A percentile compares a stretch with the other conserved stretches of the same genome.
Conservation (phyloP, 1,140 invertebrate genomes). For the Drosophila fuyamai region DNA sequence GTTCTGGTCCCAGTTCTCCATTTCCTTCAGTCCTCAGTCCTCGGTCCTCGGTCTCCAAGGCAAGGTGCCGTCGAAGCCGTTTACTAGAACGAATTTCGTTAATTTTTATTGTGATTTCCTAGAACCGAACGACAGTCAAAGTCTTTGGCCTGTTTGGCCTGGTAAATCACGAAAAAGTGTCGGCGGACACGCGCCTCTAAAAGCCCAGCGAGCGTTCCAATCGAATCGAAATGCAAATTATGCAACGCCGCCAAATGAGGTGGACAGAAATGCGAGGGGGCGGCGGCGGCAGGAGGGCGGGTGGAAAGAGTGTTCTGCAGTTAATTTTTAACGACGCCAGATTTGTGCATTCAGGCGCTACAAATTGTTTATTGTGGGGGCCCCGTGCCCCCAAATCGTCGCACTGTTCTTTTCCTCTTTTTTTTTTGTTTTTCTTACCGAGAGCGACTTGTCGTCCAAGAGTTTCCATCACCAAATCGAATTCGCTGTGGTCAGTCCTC, state of each 20-base stretch:
- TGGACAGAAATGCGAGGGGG: not conserved
- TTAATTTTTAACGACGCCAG: conserved; percentile 80
- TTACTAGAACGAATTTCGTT: conserved; percentile 82
- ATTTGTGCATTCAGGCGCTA: conserved; percentile 82
- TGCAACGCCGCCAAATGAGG: conserved; percentile 62
- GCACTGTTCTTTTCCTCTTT: conserved; percentile 9
- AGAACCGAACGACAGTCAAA: conserved; percentile 60
- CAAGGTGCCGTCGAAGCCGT: conserved; percentile 43
- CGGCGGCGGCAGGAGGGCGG: too few relatives aligned
- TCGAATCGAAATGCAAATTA: conserved; percentile 84
- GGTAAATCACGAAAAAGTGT: conserved; percentile 83
- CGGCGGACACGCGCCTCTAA: conserved; percentile 82
- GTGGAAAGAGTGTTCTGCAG: conserved; percentile 33
- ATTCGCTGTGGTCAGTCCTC: conserved; percentile 71
- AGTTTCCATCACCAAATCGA: conserved; percentile 68
- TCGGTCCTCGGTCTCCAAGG: conserved; percentile 4
- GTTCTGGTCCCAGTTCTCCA: conserved; percentile 1
- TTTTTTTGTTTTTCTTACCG: not conserved
- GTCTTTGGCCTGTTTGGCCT: conserved; percentile 42
- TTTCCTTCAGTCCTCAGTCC: not conserved
- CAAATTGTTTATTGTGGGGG: conserved; percentile 79
- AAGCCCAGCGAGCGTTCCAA: conserved; percentile 57
- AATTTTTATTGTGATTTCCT: conserved; percentile 84
- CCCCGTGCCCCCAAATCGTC: conserved; percentile 39
- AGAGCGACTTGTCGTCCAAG: conserved; percentile 20